Conservation (phyloP, 53 echinoderm and acorn worm genomes). For the Astropecten irregularis region DNA sequence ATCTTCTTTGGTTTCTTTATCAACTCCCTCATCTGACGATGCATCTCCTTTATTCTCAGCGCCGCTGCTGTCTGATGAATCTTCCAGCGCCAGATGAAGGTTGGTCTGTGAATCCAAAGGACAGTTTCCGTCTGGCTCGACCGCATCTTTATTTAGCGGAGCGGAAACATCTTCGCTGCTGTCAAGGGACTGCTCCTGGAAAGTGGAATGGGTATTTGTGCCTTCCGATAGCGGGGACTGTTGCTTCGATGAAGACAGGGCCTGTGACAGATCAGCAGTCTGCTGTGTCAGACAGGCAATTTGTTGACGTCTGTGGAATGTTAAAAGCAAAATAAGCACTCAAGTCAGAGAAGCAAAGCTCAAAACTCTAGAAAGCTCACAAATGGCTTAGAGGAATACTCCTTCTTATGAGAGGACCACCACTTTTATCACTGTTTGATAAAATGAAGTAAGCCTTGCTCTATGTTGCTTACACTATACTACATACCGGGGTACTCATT, state of each 20-base stretch:
- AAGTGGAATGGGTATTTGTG: background rate
- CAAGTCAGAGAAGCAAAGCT: background rate
- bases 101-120: background rate
- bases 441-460: too few species aligned
- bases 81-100: background rate
- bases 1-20: background rate
- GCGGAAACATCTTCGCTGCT: background rate
- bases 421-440: too few species aligned
- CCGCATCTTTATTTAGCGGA: background rate
- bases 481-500: too few species aligned
- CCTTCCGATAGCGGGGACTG: background rate
- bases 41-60: background rate
- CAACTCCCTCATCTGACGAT: background rate
- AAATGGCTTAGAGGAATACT: too few species aligned
- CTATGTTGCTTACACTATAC: too few species aligned
- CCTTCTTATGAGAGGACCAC: too few species aligned
- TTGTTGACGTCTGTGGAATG: slow-evolving; percentile 12
- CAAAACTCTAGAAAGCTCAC: too few species aligned
- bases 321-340: background rate
- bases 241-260: background rate
- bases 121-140: background rate
- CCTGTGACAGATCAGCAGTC: slow-evolving; percentile 5
- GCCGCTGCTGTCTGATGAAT: background rate
- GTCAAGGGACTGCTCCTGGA: too few species aligned
- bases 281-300: slow-evolving; percentile 6